Percentiles rank a stretch among this genome's conserved stretches.
phyloP scores from a whole-genome alignment of 2,888 invertebrate genomes.

The Bursaphelenchus okinawaensis region DNA sequence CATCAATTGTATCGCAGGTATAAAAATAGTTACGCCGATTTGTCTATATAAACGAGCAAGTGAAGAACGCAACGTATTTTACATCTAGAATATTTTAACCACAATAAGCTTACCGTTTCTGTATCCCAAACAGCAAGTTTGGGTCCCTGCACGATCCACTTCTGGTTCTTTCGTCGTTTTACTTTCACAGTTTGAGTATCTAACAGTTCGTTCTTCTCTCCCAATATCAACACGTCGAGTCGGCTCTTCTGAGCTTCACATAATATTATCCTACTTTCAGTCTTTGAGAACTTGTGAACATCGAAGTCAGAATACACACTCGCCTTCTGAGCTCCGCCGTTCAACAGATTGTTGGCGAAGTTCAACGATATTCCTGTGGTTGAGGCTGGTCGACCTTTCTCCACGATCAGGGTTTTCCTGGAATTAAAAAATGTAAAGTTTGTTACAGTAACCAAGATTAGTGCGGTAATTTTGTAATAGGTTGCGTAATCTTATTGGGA shows the following conservation, averaged over 20 bases:
- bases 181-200: conserved; percentile 29
- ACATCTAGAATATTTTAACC: no score
- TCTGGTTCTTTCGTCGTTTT: conserved; percentile 32
- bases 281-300: conserved; percentile 22
- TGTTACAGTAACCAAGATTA: background rate
- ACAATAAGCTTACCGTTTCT: background rate
- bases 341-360: conserved; percentile 14
- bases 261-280: conserved; percentile 30
- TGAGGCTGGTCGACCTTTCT: conserved; percentile 11
- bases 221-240: conserved; percentile 29
- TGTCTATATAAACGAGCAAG: no score
- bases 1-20: no score
- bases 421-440: conserved; percentile 18
- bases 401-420: conserved; percentile 29
- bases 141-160: conserved; percentile 41
- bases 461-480: conserved; percentile 13
- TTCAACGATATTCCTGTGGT: background rate
- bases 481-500: no score
- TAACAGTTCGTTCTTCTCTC: conserved; percentile 23
- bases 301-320: conserved; percentile 30
- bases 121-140: conserved; percentile 21
- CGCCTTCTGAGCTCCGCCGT: background rate
- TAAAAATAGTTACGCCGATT: no score
- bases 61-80: no score
- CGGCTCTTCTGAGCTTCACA: conserved; percentile 34